Base-by-base conservation (phyloP, 2,113 vertebrate species). In the Apus apus region DNA sequence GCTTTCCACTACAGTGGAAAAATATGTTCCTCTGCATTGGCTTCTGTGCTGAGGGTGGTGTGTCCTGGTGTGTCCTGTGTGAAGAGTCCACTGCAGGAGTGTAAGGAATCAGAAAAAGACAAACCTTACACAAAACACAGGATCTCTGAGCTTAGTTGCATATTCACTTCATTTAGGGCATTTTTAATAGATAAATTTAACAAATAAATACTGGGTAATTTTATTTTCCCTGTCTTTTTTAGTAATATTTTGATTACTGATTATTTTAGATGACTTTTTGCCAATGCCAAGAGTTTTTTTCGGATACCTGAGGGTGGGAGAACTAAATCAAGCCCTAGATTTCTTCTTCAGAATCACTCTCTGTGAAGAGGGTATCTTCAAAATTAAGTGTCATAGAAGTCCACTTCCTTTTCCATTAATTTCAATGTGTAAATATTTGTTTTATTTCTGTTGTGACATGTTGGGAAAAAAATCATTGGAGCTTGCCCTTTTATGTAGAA, bases 41-140 rank as follows among this genome's bases (percentile, higher is more conserved):
- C 58, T 91, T 64, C 57, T 68, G 2, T 54, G 23, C 27, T n/a
- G 45, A 34, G 70, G 81, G 15, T 20, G 18, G 9, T 36, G 51
- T 53, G 51, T 53, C 51, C 51, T 53, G 51, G 19, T 48, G n/a
- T 51, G 5, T 79, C 53, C 29, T 68, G 11, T 77, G 74, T 53
- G 48, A 74, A 79, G 67, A 58, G 66, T 53, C 78, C 38, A 26
- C 13, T 70, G 64, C 16, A 20, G 36, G 27, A 71, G 43, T 18
- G 56, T 60, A 38, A 73, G 20, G 29, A 62, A 65, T 32, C 0
- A 0, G 23, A 50, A 83, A 67, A 32, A 25, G 21, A 53, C 6
- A 64, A 60, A 58, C n/a, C 66, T 76, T 25, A 22, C 34, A 46
- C 11, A 54, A 56, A 74, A 23, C 6, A 7, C 2, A 25, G 53